Base-by-base conservation (phyloP, 2,113 vertebrate genomes). In the Pachycephala philippinensis region DNA sequence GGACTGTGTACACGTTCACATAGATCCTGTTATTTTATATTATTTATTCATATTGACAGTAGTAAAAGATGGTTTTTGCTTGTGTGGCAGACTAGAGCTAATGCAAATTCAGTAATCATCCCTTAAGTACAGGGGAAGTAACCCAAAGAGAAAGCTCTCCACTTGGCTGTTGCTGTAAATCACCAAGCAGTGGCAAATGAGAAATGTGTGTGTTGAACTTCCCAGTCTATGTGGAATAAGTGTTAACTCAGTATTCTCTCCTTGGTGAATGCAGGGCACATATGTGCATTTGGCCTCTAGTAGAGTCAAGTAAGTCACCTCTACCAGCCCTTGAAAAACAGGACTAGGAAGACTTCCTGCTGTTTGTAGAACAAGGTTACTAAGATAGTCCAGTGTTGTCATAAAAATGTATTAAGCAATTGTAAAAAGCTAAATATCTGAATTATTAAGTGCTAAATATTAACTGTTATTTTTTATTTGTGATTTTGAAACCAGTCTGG, bases 301-400 rank as follows among this genome's bases (percentile, higher is more conserved):
- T 37, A 66, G 66, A 90, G 87, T 94, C 79, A 93, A 90, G 30
- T 71, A 69, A 86, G 64, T 84, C 79, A 94, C 92, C 74, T 96
- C 95, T 77, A 86, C 7, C 33, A 90, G 82, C 60, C 94, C 83
- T 95, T 79, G 90, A 90, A 89, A 94, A 95, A 79, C 79, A 75
- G 68, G 90, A 50, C 59, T 71, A 60, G 65, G n/a, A 71, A 68
- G 83, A n/a, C 56, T 71, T 78, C 90, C 92, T 84, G 86, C 93
- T 96, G 90, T 56, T 89, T 49, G 35, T 71, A 87, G 79, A 93
- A 53, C 74, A 90, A 86, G 28, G 49, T 80, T 74, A 81, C 59
- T 82, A 82, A 72, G 63, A 72, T 75, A 88, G 53, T 42, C 47
- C 37, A 75, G 10, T 19, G 40, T 45, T 87, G 49, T 45, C 64